Evolutionary conservation across 1,140 invertebrate genomes (phyloP).

Genomic region (Drosophila kurseongensis): DNA sequence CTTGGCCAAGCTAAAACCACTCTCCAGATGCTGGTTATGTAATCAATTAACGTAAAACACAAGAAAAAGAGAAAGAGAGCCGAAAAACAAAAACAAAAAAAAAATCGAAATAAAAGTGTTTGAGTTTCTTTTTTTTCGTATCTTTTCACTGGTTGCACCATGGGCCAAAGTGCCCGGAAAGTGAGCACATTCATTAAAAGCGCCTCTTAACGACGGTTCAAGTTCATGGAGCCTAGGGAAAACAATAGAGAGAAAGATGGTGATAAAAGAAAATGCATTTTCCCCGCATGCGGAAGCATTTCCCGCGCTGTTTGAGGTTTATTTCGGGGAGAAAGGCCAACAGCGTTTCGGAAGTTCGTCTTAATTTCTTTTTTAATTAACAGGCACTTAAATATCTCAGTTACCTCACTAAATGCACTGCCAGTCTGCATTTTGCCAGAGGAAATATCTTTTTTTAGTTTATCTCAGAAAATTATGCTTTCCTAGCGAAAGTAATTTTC

Average conservation of each 20-base stretch:
- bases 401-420: slow-evolving; percentile 1
- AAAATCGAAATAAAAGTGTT: slow-evolving; percentile 33
- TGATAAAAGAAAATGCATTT: slow-evolving; percentile 11
- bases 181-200: slow-evolving; percentile 20
- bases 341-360: slow-evolving; percentile 8
- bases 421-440: no score
- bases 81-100: slow-evolving; percentile 28
- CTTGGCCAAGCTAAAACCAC: slow-evolving; percentile 16
- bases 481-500: background rate
- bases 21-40: slow-evolving; percentile 61
- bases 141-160: slow-evolving; percentile 41
- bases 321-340: slow-evolving; percentile 7
- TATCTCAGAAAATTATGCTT: background rate
- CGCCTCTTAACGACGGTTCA: slow-evolving; percentile 21
- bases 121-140: slow-evolving; percentile 33
- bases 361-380: slow-evolving; percentile 13
- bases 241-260: background rate
- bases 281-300: slow-evolving; percentile 2
- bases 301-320: background rate
- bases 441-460: background rate
- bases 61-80: slow-evolving; percentile 13
- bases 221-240: slow-evolving; percentile 25
- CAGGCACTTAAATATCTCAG: slow-evolving; percentile 7
- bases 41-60: slow-evolving; percentile 77
- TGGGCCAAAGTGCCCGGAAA: slow-evolving; percentile 33